phyloP scores from a whole-genome alignment of 2,113 vertebrate species.

The Petrocephalus zakoni region DNA sequence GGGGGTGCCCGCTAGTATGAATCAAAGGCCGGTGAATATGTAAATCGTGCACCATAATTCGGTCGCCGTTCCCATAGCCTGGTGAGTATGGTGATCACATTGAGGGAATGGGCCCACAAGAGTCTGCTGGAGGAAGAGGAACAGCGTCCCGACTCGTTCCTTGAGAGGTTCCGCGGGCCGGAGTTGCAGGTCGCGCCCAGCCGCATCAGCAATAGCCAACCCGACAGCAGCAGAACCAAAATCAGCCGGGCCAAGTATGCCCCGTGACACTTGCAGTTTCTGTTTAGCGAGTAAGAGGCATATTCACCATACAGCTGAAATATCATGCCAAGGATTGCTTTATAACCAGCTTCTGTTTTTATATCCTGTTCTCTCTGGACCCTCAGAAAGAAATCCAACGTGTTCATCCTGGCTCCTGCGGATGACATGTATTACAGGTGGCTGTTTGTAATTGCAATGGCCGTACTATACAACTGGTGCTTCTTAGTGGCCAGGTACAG shows the following conservation, averaged over 20 bases:
- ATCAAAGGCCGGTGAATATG: neutral
- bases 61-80: constrained; percentile 54
- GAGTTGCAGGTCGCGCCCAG: constrained; percentile 64
- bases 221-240: constrained; percentile 37
- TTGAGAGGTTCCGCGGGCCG: constrained; percentile 81
- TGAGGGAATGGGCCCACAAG: constrained; percentile 85
- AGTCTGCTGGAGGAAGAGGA: constrained; percentile 68
- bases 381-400: constrained; percentile 62
- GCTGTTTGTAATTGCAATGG: constrained; percentile 77
- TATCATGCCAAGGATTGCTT: neutral
- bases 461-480: constrained; percentile 90
- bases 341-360: neutral
- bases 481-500: constrained; percentile 80
- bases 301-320: neutral
- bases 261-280: neutral
- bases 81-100: constrained; percentile 71
- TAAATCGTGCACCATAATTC: neutral
- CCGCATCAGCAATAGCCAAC: constrained; percentile 53
- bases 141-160: constrained; percentile 79
- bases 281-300: neutral
- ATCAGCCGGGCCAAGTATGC: constrained; percentile 50
- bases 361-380: constrained; percentile 23
- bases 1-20: neutral
- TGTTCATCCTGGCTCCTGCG: constrained; percentile 75
- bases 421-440: constrained; percentile 82